A percentile compares a stretch with the other conserved stretches of the same genome.
phyloP scores from a whole-genome alignment of 1,140 invertebrate genomes.

The Scaptomyza hsui region DNA sequence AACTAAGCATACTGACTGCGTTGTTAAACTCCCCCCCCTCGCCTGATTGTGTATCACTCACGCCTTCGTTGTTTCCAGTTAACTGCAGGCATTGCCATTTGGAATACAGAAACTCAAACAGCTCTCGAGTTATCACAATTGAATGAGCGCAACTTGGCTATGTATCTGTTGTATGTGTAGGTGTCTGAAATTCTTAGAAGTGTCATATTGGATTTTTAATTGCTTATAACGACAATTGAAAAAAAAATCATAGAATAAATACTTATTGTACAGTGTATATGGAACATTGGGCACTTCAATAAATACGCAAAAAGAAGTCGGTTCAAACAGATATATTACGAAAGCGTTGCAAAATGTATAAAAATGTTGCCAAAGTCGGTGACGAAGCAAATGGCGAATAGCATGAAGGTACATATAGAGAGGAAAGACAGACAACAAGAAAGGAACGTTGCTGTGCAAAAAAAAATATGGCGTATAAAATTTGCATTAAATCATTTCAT shows the following conservation, averaged over 20 bases:
- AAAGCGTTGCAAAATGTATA: conserved; percentile 62
- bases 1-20: conserved; percentile 1
- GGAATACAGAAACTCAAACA: conserved; percentile 49
- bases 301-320: conserved; percentile 29
- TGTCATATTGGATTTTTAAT: background rate
- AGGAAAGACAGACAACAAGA: background rate
- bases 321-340: conserved; percentile 31
- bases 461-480: conserved; percentile 75
- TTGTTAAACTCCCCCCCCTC: background rate
- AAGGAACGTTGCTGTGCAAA: conserved; percentile 22
- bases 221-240: no score
- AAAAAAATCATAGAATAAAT: no score
- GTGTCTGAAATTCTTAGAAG: background rate
- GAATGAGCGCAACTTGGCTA: conserved; percentile 33
- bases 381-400: conserved; percentile 30
- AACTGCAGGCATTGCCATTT: conserved; percentile 68
- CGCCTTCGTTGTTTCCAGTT: conserved; percentile 45
- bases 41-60: background rate
- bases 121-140: conserved; percentile 44
- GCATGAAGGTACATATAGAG: conserved; percentile 5
- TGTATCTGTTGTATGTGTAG: conserved; percentile 26
- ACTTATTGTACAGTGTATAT: background rate
- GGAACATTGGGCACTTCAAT: conserved; percentile 28
- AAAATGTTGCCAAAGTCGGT: conserved; percentile 52
- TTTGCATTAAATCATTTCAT: conserved; percentile 77